Base-by-base conservation (phyloP, 2,888 invertebrate species). In the Sacculina carcini region DNA sequence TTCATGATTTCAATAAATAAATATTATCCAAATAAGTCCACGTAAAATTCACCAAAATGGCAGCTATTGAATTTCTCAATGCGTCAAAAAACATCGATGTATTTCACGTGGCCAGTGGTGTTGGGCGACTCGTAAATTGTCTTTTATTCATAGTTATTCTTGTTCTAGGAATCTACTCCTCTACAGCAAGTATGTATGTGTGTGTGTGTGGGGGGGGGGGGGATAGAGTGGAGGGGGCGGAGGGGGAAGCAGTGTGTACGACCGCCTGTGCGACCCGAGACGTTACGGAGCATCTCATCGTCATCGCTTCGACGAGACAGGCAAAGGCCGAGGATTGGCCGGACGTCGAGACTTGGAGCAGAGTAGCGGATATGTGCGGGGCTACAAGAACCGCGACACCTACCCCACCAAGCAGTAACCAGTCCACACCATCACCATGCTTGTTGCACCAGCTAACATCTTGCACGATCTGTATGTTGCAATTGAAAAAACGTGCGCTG, bases 211-310 rank as follows among this genome's bases (percentile, higher is more conserved):
- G 40, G 29, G 34, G n/a, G 16, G 28, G 19, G n/a, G n/a, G n/a
- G 51, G 31, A 46, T 46, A 19, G 21, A 23, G 23, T 19, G 34
- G 50, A 29, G 52, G 57, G 58, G 54, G 51, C 36, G 55, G 55
- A 3, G 53, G 53, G 42, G 56, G 53, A 34, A 57, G 51, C 52
- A 52, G 53, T 28, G 64, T 63, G 3, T 64, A 66, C 9, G 62
- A 62, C 29, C 62, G 66, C 28, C 58, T 67, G 51, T 67, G 66
- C 19, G 66, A 67, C 56, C 62, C 65, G 29, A 62, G 65, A 26
- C 63, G 64, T 54, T 58, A 56, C 51, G 55, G 55, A 7, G 56
- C 56, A 3, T 57, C 56, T 1, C 57, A 57, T 53, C 56, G 54
- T 23, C 62, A 66, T 53, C 58, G 68, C 14, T 67, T 67, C 55